A percentile compares a stretch with the other conserved stretches of the same genome.
Evolutionary conservation across 2,888 invertebrate genomes (phyloP).

Genomic region (Agonopterix alstromeriana): DNA sequence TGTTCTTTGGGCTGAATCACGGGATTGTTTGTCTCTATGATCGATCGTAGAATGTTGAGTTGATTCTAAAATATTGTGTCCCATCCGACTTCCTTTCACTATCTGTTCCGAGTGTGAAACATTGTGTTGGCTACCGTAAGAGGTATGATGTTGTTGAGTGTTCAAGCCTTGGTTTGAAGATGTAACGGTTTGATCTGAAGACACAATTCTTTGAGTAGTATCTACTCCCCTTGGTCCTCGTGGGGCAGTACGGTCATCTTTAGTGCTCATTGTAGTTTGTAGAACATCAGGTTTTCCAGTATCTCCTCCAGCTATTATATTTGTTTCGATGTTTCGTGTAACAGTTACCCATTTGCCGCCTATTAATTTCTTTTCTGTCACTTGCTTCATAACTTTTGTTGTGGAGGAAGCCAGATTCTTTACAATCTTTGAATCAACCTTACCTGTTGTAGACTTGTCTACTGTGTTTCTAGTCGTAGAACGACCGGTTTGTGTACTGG

Average conservation of each 20-base stretch:
- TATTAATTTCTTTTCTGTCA: constrained; percentile 75
- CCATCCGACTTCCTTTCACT: constrained; percentile 26
- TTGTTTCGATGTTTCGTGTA: constrained; percentile 81
- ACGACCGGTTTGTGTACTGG: constrained; percentile 30
- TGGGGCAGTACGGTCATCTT: constrained; percentile 17
- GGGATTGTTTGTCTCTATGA: constrained; percentile 4
- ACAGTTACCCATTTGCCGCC: constrained; percentile 71
- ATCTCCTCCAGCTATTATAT: constrained; percentile 52
- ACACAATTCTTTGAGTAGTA: constrained; percentile 28
- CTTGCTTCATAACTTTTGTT: constrained; percentile 71
- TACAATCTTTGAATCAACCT: constrained; percentile 40
- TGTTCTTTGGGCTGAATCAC: constrained; percentile 21
- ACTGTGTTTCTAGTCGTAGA: constrained; percentile 31
- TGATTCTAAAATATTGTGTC: constrained; percentile 30
- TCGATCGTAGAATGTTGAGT: constrained; percentile 26
- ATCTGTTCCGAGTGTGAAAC: constrained; percentile 21
- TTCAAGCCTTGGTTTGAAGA: constrained; percentile 25
- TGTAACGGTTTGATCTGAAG: constrained; percentile 30
- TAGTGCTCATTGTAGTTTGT: constrained; percentile 8
- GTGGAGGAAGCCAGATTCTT: constrained; percentile 56
- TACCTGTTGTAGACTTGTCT: constrained; percentile 34
- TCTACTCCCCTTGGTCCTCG: constrained; percentile 20
- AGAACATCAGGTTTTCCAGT: constrained; percentile 16
- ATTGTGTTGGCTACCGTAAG: constrained; percentile 26
- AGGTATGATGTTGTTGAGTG: constrained; percentile 20